Evolutionary conservation across 2,797 vertebrate species (phyloP).

Genomic region (Sparus aurata): DNA sequence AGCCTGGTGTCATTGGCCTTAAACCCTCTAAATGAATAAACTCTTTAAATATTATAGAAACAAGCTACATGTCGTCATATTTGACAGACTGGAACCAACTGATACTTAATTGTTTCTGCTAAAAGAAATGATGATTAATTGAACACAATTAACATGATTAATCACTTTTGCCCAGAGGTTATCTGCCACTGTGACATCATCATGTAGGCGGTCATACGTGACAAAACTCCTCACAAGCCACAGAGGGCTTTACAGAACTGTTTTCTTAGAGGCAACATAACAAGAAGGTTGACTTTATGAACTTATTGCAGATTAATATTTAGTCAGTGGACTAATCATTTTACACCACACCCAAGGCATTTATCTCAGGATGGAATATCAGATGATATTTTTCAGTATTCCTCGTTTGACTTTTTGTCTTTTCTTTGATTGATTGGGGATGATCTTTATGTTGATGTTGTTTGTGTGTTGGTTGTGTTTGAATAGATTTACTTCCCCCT

Average conservation of each 20-base stretch:
- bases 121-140: not conserved
- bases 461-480: not conserved
- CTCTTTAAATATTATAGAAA: too few relatives aligned
- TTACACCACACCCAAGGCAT: not conserved
- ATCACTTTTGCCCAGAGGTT: too few relatives aligned
- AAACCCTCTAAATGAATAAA: too few relatives aligned
- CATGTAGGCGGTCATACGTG: not conserved
- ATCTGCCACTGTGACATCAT: not conserved
- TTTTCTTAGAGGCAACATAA: not conserved
- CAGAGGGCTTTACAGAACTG: not conserved
- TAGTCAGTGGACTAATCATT: not conserved
- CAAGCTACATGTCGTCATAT: not conserved
- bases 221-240: not conserved
- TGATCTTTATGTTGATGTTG: not conserved
- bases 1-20: too few relatives aligned
- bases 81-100: not conserved
- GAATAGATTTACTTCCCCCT: conserved; percentile 17
- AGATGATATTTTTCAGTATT: not conserved
- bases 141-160: not conserved
- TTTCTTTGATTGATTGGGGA: not conserved
- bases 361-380: not conserved
- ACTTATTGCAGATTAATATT: too few relatives aligned
- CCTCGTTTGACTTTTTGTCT: not conserved
- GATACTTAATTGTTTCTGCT: not conserved
- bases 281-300: too few relatives aligned